These are phyloP conservation scores for Pitta sordida DNA, from an alignment of 2,113 vertebrate species.

Conservation along the genomic window DNA sequence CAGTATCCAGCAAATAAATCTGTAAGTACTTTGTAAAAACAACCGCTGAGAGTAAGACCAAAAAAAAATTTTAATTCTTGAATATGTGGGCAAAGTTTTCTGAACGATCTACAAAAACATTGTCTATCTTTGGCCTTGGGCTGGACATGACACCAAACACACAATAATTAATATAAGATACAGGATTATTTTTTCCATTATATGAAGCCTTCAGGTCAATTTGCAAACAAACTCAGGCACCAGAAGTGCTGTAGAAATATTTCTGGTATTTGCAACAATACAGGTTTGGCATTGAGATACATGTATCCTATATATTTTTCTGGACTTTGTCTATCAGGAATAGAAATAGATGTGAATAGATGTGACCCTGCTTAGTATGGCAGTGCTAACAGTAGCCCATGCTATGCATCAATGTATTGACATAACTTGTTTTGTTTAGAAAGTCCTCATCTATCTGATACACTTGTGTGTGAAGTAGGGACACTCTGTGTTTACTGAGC, in stretches of 20 bases:
- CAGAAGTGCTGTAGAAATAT: neutral
- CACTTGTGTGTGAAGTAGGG: neutral
- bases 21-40: neutral
- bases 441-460: neutral
- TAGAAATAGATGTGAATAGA: neutral
- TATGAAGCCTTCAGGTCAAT: neutral
- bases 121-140: neutral
- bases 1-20: conserved; percentile 5
- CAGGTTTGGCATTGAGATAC: neutral
- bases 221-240: neutral
- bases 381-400: neutral
- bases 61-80: neutral
- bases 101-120: neutral
- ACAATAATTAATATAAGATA: neutral
- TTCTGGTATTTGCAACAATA: neutral
- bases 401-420: neutral
- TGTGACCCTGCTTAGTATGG: neutral
- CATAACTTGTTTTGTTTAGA: neutral
- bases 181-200: neutral
- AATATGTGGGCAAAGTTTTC: neutral
- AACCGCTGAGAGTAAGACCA: neutral
- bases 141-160: neutral
- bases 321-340: neutral
- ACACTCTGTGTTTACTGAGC: neutral
- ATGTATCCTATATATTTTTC: neutral